Evolutionary conservation across 2,113 vertebrate species (phyloP).

Genomic region (Hydropotes inermis): DNA sequence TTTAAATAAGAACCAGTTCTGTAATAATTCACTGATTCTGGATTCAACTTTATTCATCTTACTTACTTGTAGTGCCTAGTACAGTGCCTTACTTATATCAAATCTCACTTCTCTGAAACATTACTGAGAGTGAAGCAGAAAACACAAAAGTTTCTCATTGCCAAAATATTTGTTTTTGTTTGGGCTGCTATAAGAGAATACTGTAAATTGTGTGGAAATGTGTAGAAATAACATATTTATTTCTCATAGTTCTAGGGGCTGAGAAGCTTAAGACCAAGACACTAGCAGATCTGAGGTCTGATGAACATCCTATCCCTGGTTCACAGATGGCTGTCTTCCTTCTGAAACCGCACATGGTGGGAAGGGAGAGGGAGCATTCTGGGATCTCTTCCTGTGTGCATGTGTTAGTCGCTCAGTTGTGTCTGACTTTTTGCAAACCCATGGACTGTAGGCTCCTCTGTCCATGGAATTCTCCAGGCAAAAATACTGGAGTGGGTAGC

Average conservation of each 20-base stretch:
- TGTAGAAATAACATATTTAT: background rate
- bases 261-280: background rate
- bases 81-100: background rate
- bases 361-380: background rate
- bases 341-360: background rate
- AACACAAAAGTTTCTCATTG: background rate
- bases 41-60: background rate
- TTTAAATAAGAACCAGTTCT: slow-evolving; percentile 29
- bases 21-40: background rate
- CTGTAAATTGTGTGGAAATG: background rate
- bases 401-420: background rate
- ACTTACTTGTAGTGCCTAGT: background rate
- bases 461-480: background rate
- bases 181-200: background rate
- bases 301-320: background rate
- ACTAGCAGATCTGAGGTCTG: background rate
- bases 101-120: background rate
- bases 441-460: background rate
- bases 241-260: background rate
- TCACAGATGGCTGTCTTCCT: background rate
- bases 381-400: background rate
- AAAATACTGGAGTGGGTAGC: background rate
- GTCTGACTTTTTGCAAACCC: background rate
- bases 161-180: background rate
- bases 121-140: background rate